Conservation (phyloP, 1,140 invertebrate genomes). For the Aphaenogaster floridana region DNA sequence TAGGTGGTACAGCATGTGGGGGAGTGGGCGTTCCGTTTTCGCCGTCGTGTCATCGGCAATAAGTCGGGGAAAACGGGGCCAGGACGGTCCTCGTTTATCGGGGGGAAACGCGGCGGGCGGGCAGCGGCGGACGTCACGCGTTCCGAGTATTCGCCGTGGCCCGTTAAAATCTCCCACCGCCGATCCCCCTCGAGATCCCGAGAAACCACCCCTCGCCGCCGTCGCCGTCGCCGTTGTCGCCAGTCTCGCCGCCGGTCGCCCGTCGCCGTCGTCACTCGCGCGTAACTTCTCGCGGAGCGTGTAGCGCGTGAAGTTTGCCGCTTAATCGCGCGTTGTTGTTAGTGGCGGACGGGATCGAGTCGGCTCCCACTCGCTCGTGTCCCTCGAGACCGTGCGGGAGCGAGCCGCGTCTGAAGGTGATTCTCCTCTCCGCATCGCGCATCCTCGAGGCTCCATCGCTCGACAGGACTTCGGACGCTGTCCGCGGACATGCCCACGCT, state of each 20-base stretch:
- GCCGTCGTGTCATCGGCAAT: slow-evolving; percentile 55
- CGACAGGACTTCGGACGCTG: not conserved
- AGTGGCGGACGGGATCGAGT: slow-evolving; percentile 52
- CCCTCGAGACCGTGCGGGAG: slow-evolving; percentile 18
- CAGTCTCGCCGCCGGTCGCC: not conserved
- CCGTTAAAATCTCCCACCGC: slow-evolving; percentile 17
- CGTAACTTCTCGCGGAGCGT: slow-evolving; percentile 57
- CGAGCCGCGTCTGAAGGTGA: slow-evolving; percentile 24
- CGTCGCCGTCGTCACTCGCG: slow-evolving; percentile 34
- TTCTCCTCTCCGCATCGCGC: not conserved
- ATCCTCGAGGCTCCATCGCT: not conserved
- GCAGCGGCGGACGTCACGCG: not conserved
- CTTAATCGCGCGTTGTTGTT: slow-evolving; percentile 42
- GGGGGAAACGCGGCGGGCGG: not conserved
- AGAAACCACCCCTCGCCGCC: slow-evolving; percentile 31
- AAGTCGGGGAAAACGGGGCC: slow-evolving; percentile 36
- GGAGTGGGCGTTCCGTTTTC: slow-evolving; percentile 68
- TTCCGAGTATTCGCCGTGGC: not conserved
- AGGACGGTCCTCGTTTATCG: not conserved
- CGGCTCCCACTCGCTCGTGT: slow-evolving; percentile 47
- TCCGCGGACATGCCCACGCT: slow-evolving; percentile 74
- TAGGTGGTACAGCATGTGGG: slow-evolving; percentile 63
- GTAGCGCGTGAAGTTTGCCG: slow-evolving; percentile 29
- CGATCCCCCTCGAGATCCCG: not conserved
- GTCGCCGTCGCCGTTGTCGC: not conserved